Percentiles rank a stretch among this genome's conserved stretches.
phyloP scores from a whole-genome alignment of 2,888 invertebrate species.

The Trisateles emortualis region DNA sequence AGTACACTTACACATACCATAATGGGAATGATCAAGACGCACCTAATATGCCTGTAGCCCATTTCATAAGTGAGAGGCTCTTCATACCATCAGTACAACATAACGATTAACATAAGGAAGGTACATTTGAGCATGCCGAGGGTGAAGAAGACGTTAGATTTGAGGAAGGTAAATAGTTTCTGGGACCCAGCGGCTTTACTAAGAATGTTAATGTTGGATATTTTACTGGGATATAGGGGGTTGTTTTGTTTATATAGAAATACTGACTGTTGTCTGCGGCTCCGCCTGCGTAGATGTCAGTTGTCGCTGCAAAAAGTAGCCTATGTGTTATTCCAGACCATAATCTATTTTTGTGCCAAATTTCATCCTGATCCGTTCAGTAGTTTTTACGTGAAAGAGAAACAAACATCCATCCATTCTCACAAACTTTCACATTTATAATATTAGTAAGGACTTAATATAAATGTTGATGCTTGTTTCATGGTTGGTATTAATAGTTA shows the following conservation, averaged over 20 bases:
- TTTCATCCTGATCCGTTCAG: too few relatives aligned
- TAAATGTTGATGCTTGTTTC: too few relatives aligned
- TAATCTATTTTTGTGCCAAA: too few relatives aligned
- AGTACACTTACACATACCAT: background rate
- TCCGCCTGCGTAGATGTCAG: too few relatives aligned
- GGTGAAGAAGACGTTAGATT: conserved; percentile 10
- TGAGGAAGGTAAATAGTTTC: conserved; percentile 15
- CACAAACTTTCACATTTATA: too few relatives aligned
- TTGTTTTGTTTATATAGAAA: background rate
- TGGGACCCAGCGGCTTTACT: conserved; percentile 2
- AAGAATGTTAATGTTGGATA: conserved; percentile 8
- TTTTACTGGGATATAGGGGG: conserved; percentile 1
- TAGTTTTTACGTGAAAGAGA: too few relatives aligned
- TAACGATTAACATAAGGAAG: conserved; percentile 9
- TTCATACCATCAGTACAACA: conserved; percentile 3
- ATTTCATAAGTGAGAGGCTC: conserved; percentile 6
- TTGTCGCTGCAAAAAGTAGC: too few relatives aligned
- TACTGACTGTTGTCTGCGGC: conserved; percentile 7
- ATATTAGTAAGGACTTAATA: too few relatives aligned
- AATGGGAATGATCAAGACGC: conserved; percentile 7
- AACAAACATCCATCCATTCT: too few relatives aligned
- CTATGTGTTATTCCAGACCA: too few relatives aligned
- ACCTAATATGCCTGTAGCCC: conserved; percentile 3
- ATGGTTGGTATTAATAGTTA: too few relatives aligned
- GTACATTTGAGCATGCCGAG: conserved; percentile 7